Evolutionary conservation across 1,140 invertebrate genomes (phyloP), one percentile per base, ranked within the genome.

Genomic region (Riptortus pedestris): DNA sequence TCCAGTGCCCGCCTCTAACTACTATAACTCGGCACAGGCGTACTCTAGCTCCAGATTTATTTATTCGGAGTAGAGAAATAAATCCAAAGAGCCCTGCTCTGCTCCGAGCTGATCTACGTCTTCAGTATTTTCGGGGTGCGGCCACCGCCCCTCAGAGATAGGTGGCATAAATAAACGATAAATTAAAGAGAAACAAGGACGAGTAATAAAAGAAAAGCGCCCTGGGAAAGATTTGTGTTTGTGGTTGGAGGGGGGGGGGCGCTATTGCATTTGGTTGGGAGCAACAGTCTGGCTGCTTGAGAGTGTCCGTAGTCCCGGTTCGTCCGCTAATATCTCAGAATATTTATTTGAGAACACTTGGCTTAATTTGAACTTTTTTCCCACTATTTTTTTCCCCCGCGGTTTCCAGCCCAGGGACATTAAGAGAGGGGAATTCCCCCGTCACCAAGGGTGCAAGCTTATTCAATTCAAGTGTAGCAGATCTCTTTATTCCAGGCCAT

Each of bases 81-180:
- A n/a, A n/a, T n/a, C n/a, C n/a, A n/a, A n/a, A n/a, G n/a, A n/a
- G n/a, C n/a, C n/a, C n/a, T n/a, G n/a, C n/a, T n/a, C n/a, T 24
- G 51, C 20, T 16, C 51, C 51, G 51, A 14, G 14, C 51, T 55
- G 51, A 55, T 55, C 51, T 55, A 24, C 18, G 51, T 55, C 51
- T 55, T 55, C 51, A 55, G 51, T 55, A 55, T 55, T 24, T 59
- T 38, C 14, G 31, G 31, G 31, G 31, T 38, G 48, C 16, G 48
- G 5, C 31, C 31, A 7, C 31, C 14, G 5, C 31, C 31, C 14
- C 31, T 14, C 31, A 38, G 14, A 14, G 14, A 14, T 38, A 62
- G 61, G 61, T 62, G 61, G 61, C 43, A 62, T 62, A 62, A 62
- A 62, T 62, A 62, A 62, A 33, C 61, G n/a, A 51, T 62, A 62